Conservation (phyloP, 1,140 invertebrate genomes). For the Drosophila melanica region DNA sequence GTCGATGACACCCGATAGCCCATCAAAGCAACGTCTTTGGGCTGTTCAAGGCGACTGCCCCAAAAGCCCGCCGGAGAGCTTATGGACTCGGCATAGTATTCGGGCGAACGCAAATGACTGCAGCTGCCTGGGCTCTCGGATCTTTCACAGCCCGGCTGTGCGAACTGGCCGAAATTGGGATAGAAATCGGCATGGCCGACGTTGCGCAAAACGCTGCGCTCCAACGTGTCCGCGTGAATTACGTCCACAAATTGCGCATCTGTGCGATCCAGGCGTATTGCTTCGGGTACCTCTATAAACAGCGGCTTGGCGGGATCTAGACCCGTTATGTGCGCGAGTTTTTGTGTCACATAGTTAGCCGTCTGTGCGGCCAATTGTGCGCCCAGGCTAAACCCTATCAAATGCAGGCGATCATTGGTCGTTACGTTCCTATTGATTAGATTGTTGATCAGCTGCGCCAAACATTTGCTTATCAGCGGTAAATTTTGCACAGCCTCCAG, state of each 20-base stretch:
- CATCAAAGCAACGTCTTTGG: no score
- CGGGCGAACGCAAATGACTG: no score
- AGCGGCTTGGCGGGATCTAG: constrained; percentile 86
- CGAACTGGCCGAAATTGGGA: no score
- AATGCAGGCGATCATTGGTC: constrained; percentile 87
- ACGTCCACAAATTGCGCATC: constrained; percentile 85
- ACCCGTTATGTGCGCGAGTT: constrained; percentile 85
- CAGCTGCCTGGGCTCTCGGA: no score
- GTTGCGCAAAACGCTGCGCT: not conserved
- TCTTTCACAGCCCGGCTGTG: no score
- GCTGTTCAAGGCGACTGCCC: no score
- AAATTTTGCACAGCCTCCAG: constrained; percentile 85
- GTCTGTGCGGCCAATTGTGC: constrained; percentile 90
- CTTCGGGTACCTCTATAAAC: constrained; percentile 83
- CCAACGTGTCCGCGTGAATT: constrained; percentile 84
- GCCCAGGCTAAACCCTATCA: constrained; percentile 96
- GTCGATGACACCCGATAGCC: no score
- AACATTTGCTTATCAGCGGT: constrained; percentile 85
- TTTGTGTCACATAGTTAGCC: constrained; percentile 83
- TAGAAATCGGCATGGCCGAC: no score
- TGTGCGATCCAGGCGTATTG: constrained; percentile 85
- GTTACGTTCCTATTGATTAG: constrained; percentile 85
- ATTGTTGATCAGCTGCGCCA: constrained; percentile 78
- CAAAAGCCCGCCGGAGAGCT: no score
- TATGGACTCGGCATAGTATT: no score